Evolutionary conservation across 1,140 invertebrate species (phyloP), one percentile per base, ranked within the genome.

Genomic region (Arion vulgaris): DNA sequence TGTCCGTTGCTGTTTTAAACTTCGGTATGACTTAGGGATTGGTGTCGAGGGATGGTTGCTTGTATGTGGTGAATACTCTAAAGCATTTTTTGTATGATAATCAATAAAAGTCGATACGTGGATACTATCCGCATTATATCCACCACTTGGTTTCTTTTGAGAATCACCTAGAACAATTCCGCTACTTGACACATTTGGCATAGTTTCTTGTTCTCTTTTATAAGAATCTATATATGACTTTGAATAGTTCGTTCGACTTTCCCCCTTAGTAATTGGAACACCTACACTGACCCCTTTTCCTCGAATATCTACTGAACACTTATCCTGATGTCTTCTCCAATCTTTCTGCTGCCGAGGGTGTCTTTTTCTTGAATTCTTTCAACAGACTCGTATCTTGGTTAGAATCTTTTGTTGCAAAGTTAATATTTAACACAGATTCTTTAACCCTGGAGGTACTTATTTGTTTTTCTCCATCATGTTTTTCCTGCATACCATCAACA

Each of bases 61-160:
- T 7, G 32, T 66, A 17, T 1, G 34, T 39, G 51, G 38, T 15
- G 66, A 71, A 62, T 81, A 81, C 36, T 87, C 86, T 51, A 86
- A 57, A 77, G 85, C 83, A 74, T 86, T 85, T 5, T 82, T 79
- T n/a, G 83, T 85, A 41, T 87, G 85, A 73, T 89, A 89, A 82
- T 89, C 88, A 0, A 86, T 83, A 80, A 89, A 89, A 19, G 86
- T 89, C 17, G 81, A 86, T 34, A 85, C 85, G 85, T 89, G 88
- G 41, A 86, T 87, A 39, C 80, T 86, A 26, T 89, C 86, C 34
- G 66, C 45, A n/a, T n/a, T 45, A 34, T 66, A 73, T n/a, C 41
- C 75, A 32, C 51, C 76, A 38, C 1, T 38, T 34, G 39, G 26
- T 78, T 78, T 78, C 53, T 78, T 78, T 23, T 41, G 34, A 62